phyloP scores from a whole-genome alignment of 2,797 vertebrate genomes.

The Buceros bicornis region DNA sequence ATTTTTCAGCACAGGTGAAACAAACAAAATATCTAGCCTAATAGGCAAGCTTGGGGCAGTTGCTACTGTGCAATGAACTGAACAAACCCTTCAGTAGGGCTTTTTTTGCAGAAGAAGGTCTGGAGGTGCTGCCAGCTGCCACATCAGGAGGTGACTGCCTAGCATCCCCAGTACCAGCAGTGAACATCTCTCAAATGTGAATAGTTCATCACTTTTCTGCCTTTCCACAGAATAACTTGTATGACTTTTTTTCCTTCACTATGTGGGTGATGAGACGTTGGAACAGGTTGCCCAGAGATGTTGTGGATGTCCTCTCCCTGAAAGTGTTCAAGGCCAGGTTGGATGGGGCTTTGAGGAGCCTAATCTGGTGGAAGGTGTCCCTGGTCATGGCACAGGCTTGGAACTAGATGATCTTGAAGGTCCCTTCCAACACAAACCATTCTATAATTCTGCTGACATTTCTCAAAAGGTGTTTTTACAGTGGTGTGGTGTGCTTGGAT shows the following conservation, averaged over 20 bases:
- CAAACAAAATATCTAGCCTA: neutral
- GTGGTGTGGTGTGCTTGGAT: neutral
- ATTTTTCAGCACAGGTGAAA: neutral
- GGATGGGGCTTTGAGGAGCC: neutral
- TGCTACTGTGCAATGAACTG: neutral
- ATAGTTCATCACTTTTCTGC: neutral
- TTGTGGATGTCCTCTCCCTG: too few relatives aligned
- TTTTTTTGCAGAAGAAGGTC: neutral
- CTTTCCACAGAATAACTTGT: neutral
- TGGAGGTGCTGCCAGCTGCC: neutral
- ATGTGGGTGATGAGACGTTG: neutral
- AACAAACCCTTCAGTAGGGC: neutral
- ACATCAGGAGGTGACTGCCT: neutral
- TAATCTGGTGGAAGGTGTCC: neutral
- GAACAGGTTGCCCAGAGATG: too few relatives aligned
- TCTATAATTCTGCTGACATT: neutral
- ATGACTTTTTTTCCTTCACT: neutral
- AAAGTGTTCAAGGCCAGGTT: neutral
- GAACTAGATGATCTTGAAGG: neutral
- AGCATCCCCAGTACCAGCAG: accelerated
- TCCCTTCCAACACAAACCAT: neutral
- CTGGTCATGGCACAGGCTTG: neutral
- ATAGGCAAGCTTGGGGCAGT: neutral
- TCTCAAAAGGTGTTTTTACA: neutral
- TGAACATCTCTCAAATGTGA: neutral